phyloP scores from a whole-genome alignment of 2,113 vertebrate species.

The Elephantulus edwardii region DNA sequence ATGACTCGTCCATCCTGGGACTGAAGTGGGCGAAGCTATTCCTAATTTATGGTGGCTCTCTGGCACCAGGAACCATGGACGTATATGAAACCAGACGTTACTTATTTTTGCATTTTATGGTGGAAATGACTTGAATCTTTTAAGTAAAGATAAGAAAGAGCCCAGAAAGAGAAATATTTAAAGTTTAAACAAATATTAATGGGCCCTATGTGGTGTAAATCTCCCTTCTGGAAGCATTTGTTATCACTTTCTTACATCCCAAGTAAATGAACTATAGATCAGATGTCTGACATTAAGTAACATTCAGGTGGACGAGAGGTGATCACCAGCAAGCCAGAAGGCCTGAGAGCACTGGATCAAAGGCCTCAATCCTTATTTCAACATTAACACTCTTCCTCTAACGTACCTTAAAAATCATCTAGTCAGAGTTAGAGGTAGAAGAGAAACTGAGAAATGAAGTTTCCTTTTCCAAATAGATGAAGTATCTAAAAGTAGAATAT shows the following conservation, averaged over 20 bases:
- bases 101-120: background rate
- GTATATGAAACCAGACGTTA: background rate
- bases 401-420: too few species aligned
- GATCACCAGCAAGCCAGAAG: background rate
- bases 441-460: background rate
- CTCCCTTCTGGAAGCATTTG: background rate
- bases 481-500: background rate
- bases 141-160: background rate
- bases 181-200: background rate
- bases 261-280: background rate
- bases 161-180: background rate
- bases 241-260: background rate
- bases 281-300: background rate
- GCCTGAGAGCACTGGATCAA: too few species aligned
- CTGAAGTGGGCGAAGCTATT: background rate
- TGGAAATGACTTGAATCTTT: background rate
- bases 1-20: background rate
- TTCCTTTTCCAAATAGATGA: background rate
- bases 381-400: background rate
- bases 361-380: background rate
- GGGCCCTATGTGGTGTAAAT: background rate
- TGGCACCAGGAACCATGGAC: background rate
- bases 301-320: background rate
- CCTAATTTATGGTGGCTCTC: background rate
- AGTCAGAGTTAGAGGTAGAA: background rate